These are phyloP conservation scores for Alosa sapidissima DNA, from an alignment of 2,797 vertebrate species.

Conservation along the genomic window DNA sequence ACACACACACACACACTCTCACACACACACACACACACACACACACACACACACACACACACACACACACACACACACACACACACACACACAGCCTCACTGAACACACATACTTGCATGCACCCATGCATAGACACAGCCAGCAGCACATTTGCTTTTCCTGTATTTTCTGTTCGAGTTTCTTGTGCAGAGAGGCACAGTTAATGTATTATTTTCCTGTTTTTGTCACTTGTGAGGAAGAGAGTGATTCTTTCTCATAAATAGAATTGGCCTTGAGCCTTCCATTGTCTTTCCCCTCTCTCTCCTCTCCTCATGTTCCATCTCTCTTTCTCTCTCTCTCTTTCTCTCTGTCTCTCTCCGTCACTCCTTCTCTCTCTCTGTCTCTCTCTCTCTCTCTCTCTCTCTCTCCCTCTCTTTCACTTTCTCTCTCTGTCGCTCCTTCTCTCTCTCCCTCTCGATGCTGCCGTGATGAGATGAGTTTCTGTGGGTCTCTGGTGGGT, in stretches of 20 bases:
- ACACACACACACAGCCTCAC: slow-evolving; percentile 14
- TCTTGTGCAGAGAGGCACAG: slow-evolving; percentile 29
- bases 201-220: slow-evolving; percentile 32
- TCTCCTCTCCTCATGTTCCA: neutral
- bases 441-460: slow-evolving; percentile 38
- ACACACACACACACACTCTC: slow-evolving; percentile 26
- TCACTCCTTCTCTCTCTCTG: neutral
- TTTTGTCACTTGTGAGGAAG: slow-evolving; percentile 32
- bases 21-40: neutral
- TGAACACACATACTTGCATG: no score
- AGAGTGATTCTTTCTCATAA: slow-evolving; percentile 45
- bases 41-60: slow-evolving; percentile 33
- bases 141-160: neutral
- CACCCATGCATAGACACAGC: neutral
- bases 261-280: slow-evolving; percentile 24
- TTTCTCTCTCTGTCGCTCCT: neutral
- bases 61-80: slow-evolving; percentile 19
- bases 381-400: slow-evolving; percentile 32
- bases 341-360: slow-evolving; percentile 36
- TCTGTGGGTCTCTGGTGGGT: slow-evolving; percentile 9
- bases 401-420: slow-evolving; percentile 19
- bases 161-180: slow-evolving; percentile 21
- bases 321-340: slow-evolving; percentile 30
- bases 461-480: neutral
- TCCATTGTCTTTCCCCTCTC: slow-evolving; percentile 9